These are phyloP conservation scores for Bedellia somnulentella DNA, from an alignment of 2,888 invertebrate species.

Conservation along the genomic window DNA sequence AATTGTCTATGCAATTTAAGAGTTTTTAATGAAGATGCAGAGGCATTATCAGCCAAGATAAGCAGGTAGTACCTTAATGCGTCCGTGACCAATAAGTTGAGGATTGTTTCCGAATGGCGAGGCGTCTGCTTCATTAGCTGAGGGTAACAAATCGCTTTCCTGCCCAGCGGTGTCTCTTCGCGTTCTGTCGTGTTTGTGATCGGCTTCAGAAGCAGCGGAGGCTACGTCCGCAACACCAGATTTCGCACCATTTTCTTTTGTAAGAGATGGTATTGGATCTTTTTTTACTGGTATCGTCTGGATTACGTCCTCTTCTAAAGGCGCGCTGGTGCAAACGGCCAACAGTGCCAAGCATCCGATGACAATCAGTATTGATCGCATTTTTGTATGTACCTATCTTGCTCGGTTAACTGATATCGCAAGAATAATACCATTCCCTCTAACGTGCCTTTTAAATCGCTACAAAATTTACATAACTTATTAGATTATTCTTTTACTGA, in stretches of 20 bases:
- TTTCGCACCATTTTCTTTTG: constrained; percentile 33
- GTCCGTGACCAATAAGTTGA: constrained; percentile 30
- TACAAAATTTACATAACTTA: too few relatives aligned
- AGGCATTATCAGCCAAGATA: constrained; percentile 37
- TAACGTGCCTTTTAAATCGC: too few relatives aligned
- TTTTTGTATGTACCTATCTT: constrained; percentile 45
- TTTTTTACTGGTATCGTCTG: constrained; percentile 39
- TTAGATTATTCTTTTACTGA: too few relatives aligned
- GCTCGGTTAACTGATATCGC: constrained; percentile 17
- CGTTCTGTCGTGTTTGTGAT: constrained; percentile 15
- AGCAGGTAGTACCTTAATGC: constrained; percentile 43
- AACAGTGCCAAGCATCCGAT: constrained; percentile 46
- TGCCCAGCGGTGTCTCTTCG: constrained; percentile 34
- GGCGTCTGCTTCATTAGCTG: constrained; percentile 26
- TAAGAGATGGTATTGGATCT: constrained; percentile 43
- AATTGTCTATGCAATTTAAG: too few relatives aligned
- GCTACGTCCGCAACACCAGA: constrained; percentile 46
- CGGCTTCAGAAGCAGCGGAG: constrained; percentile 31
- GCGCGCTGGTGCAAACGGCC: constrained; percentile 39
- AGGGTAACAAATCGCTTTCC: constrained; percentile 41
- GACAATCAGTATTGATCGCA: constrained; percentile 44
- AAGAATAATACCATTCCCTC: too few relatives aligned
- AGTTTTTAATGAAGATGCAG: too few relatives aligned
- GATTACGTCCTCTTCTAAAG: constrained; percentile 35
- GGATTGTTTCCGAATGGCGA: constrained; percentile 35